Percentiles rank a stretch among this genome's conserved stretches.
phyloP scores from a whole-genome alignment of 2,888 invertebrate genomes.

The Lasioglossum malachurum region DNA sequence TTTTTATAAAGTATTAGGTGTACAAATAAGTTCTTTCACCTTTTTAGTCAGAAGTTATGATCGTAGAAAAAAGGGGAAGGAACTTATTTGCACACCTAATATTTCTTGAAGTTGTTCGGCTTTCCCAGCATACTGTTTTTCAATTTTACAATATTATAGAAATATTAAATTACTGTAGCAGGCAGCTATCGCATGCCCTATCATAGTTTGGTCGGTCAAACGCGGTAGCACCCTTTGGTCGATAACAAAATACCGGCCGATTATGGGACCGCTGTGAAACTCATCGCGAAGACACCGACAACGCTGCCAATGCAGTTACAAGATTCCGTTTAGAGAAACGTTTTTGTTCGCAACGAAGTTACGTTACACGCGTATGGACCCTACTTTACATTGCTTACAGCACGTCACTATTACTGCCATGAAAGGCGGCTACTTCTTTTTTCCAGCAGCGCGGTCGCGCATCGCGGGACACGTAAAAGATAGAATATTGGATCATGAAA shows the following conservation, averaged over 20 bases:
- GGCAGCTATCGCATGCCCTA: neutral
- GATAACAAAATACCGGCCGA: neutral
- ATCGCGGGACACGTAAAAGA: neutral
- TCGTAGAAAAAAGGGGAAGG: too few relatives aligned
- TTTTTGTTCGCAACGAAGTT: conserved; percentile 12
- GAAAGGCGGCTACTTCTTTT: neutral
- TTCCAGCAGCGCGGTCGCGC: neutral
- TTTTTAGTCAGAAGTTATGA: too few relatives aligned
- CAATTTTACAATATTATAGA: neutral
- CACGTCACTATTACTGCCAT: neutral
- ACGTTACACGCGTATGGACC: neutral
- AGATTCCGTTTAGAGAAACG: neutral
- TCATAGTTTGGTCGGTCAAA: neutral
- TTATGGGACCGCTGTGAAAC: conserved; percentile 1
- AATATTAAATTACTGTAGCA: neutral
- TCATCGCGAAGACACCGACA: neutral
- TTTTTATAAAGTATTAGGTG: too few relatives aligned
- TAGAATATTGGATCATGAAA: neutral
- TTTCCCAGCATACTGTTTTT: neutral
- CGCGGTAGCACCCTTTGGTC: neutral
- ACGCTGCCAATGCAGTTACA: neutral
- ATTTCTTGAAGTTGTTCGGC: too few relatives aligned
- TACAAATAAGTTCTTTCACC: too few relatives aligned
- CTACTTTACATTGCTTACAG: neutral
- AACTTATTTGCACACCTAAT: too few relatives aligned